Base-by-base conservation (phyloP, 2,113 vertebrate species). In the Caranx ignobilis region DNA sequence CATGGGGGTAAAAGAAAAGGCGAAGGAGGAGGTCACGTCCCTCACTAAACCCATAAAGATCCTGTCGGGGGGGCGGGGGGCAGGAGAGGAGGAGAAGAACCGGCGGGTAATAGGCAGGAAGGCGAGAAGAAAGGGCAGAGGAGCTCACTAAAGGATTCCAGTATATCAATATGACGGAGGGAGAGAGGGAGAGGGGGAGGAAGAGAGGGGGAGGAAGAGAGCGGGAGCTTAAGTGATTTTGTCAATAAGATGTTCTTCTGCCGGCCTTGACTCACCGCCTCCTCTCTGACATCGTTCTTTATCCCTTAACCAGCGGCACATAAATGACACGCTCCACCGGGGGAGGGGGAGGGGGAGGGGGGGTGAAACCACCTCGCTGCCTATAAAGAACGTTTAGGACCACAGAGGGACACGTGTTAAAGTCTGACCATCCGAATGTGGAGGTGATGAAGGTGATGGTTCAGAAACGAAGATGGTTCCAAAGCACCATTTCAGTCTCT, bases 241-340 rank as follows among this genome's bases (percentile, higher is more conserved):
- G 71, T 76, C 82, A 76, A 69, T 85, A 54, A 41, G 62, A 80
- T 71, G 72, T 80, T 87, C 78, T 79, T 39, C 66, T 79, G 31
- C 21, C 35, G 79, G 82, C 79, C 86, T 77, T 89, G 81, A 71
- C 69, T 76, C 81, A 6, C 39, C 32, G 50, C n/a, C 37, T 37
- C 59, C 77, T 12, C 45, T 34, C 19, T 0, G 8, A 31, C 31
- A 19, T 47, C 12, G 5, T 85, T 72, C 45, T 72, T 68, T 67
- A 68, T 82, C 66, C 39, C 4, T 39, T 45, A 79, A 75, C 75
- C 77, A 50, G 74, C 48, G 11, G 50, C 71, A 60, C 66, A 76
- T 72, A 66, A 56, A 82, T 26, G 54, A 71, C 47, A 67, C 6
- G 10, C 64, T 74, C 45, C 63, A 34, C 52, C 4, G 6, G 31